Conservation (phyloP, 2,113 vertebrate genomes). For the Grammomys surdaster region DNA sequence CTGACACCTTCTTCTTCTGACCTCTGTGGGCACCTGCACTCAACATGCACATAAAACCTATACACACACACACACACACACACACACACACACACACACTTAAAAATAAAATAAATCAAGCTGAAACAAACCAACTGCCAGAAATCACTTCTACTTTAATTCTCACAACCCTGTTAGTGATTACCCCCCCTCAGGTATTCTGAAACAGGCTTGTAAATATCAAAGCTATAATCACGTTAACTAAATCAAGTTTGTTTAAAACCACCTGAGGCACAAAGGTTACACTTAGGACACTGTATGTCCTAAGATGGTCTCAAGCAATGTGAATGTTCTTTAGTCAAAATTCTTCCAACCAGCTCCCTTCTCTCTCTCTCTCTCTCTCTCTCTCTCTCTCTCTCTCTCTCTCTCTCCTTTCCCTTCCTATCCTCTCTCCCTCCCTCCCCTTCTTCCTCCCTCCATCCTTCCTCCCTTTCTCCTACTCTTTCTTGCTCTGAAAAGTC, state of each 20-base stretch:
- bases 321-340: conserved; percentile 32
- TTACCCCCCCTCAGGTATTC: neutral
- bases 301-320: neutral
- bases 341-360: neutral
- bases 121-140: neutral
- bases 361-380: neutral
- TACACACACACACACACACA: neutral
- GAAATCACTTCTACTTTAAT: neutral
- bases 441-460: no score
- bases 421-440: neutral
- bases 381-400: no score
- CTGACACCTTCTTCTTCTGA: neutral
- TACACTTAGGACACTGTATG: neutral
- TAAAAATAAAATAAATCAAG: neutral
- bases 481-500: neutral
- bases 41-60: neutral
- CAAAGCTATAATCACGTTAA: neutral
- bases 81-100: neutral
- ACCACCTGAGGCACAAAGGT: neutral
- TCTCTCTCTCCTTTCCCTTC: no score
- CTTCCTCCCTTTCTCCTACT: no score
- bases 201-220: conserved; percentile 29
- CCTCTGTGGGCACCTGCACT: neutral
- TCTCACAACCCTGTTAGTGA: neutral
- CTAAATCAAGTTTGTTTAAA: conserved; percentile 60